phyloP scores from a whole-genome alignment of 2,888 invertebrate genomes.

The Ditula angustiorana region DNA sequence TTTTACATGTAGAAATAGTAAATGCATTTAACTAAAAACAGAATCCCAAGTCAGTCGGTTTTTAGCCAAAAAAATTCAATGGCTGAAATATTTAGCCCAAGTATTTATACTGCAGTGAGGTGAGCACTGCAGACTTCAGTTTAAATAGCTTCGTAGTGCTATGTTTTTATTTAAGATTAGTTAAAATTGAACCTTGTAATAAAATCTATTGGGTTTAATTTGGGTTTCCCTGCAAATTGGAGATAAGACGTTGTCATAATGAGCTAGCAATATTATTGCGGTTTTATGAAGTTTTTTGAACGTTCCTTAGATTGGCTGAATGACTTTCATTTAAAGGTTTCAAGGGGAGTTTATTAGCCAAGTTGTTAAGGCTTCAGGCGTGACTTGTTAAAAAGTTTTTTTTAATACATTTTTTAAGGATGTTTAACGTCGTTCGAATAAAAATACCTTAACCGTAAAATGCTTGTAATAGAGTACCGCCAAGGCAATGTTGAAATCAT shows the following conservation, averaged over 20 bases:
- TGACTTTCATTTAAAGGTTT: constrained; percentile 4
- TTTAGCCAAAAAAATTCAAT: neutral
- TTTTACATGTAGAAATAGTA: too few species aligned
- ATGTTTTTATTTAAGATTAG: neutral
- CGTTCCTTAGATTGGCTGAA: neutral
- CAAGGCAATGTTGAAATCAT: too few species aligned
- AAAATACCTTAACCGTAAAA: too few species aligned
- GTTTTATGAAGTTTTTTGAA: constrained; percentile 11
- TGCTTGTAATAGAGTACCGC: too few species aligned
- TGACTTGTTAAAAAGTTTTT: constrained; percentile 1
- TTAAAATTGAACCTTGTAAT: neutral
- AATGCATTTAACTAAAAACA: neutral
- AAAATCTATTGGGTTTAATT: neutral
- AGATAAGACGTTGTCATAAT: neutral
- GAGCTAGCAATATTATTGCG: neutral
- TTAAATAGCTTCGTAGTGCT: neutral
- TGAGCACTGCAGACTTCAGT: constrained; percentile 5
- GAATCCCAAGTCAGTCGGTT: neutral
- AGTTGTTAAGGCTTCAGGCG: neutral
- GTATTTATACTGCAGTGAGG: neutral
- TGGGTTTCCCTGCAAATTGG: neutral
- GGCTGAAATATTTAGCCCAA: neutral
- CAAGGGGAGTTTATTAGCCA: constrained; percentile 6
- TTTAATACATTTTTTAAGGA: neutral
- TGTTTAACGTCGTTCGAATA: neutral